Conservation (phyloP, 1,140 invertebrate species). For the Matsumurasca onukii region DNA sequence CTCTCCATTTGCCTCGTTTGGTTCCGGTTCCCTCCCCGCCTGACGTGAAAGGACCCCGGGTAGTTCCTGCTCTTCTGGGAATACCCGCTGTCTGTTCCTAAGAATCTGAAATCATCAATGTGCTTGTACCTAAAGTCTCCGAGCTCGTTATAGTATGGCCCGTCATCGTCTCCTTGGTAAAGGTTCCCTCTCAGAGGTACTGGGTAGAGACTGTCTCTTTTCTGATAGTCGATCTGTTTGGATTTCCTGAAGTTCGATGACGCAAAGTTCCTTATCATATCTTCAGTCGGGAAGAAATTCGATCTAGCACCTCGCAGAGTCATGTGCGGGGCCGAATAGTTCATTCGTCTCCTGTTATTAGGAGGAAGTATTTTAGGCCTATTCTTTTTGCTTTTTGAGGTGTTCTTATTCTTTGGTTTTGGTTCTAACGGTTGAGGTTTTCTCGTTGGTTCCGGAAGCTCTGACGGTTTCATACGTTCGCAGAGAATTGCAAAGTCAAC, state of each 20-base stretch:
- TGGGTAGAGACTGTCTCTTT: slow-evolving; percentile 30
- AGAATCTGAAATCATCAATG: background rate
- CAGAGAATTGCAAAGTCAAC: background rate
- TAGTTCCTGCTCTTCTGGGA: background rate
- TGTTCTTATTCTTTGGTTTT: background rate
- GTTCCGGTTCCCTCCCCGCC: background rate
- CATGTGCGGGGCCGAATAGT: background rate
- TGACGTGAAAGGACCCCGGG: background rate
- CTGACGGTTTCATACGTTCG: background rate
- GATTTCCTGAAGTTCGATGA: background rate
- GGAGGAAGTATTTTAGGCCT: background rate
- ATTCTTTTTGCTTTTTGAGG: background rate
- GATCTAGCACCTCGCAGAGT: background rate
- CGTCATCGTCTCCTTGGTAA: slow-evolving; percentile 1
- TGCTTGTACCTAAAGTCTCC: background rate
- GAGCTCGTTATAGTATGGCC: background rate
- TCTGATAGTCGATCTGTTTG: background rate
- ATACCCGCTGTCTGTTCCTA: background rate
- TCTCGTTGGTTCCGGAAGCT: background rate
- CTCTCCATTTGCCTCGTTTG: slow-evolving; percentile 31
- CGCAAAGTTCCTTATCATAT: background rate
- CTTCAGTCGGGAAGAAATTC: background rate
- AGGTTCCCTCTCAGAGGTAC: slow-evolving; percentile 18
- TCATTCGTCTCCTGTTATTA: background rate
- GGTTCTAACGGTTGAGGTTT: background rate